Percentiles rank a stretch among this genome's conserved stretches.
Conservation (phyloP, 1,140 invertebrate species). For the Chionoecetes opilio region DNA sequence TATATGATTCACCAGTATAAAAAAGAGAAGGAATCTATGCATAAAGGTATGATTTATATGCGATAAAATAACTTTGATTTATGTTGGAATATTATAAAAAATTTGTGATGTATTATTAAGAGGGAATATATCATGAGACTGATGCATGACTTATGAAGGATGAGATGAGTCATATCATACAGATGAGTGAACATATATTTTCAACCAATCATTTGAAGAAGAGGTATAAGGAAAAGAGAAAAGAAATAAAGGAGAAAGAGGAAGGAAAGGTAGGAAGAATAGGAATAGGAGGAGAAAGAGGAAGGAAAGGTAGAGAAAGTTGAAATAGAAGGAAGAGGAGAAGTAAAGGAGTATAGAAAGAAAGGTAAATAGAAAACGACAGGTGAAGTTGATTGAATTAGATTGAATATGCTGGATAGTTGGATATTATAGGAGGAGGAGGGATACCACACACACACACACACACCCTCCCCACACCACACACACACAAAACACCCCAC, state of each 20-base stretch:
- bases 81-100: neutral
- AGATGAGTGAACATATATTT: neutral
- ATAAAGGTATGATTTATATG: slow-evolving; percentile 28
- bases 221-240: neutral
- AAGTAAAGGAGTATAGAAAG: neutral
- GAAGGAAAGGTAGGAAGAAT: neutral
- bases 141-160: neutral
- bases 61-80: neutral
- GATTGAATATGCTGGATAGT: neutral
- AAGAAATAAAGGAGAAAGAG: neutral
- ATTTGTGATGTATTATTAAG: neutral
- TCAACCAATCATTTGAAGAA: neutral
- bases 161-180: neutral
- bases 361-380: neutral
- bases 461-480: too few species aligned
- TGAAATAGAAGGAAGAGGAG: neutral
- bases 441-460: too few species aligned
- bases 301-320: neutral
- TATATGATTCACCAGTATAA: neutral
- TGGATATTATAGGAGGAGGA: neutral
- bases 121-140: neutral
- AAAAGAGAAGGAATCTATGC: neutral
- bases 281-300: neutral
- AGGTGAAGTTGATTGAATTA: neutral
- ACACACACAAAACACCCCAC: too few species aligned